phyloP scores from a whole-genome alignment of 2,113 vertebrate genomes.

The Mesembrinibis cayennensis region DNA sequence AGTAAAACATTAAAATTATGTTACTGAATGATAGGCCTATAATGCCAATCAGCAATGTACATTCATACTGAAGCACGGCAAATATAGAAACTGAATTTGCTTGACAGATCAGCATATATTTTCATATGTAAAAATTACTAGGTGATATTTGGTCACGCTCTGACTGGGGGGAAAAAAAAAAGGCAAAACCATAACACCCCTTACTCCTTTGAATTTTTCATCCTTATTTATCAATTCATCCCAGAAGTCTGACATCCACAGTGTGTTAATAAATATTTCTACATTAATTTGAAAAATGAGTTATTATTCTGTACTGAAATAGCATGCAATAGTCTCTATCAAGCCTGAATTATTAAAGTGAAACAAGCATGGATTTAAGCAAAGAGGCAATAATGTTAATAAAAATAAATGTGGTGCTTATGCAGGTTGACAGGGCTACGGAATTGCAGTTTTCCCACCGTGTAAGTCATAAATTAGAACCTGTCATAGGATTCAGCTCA shows the following conservation, averaged over 20 bases:
- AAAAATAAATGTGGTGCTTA: background rate
- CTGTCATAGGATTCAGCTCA: background rate
- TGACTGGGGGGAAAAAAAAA: background rate
- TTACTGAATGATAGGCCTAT: background rate
- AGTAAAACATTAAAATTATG: background rate
- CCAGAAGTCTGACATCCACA: background rate
- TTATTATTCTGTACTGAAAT: background rate
- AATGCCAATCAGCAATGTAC: background rate
- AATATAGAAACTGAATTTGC: background rate
- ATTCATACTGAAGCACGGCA: background rate
- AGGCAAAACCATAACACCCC: background rate
- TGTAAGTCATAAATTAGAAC: background rate
- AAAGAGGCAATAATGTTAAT: background rate
- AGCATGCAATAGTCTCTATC: background rate
- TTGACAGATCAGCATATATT: background rate
- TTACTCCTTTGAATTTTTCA: background rate
- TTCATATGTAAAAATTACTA: background rate
- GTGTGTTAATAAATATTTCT: background rate
- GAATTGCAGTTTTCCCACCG: background rate
- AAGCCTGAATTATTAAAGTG: background rate
- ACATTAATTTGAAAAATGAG: background rate
- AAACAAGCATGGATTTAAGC: background rate
- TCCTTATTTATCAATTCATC: background rate
- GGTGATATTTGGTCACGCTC: background rate
- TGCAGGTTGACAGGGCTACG: background rate